These are phyloP conservation scores for Adelosebastes latens DNA, from an alignment of 2,797 vertebrate species.

Conservation along the genomic window DNA sequence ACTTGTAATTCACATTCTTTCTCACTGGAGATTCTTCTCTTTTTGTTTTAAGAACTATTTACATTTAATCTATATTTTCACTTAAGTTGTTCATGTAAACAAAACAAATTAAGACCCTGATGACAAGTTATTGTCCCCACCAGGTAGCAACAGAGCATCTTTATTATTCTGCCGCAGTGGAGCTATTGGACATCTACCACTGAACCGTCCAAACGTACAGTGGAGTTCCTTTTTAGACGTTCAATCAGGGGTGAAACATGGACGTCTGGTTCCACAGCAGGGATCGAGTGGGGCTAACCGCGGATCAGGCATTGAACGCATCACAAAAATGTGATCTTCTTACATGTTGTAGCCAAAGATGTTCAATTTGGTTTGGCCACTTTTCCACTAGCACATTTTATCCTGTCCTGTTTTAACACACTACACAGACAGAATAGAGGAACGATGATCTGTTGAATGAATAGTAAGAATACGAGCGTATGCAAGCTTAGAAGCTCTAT, in stretches of 20 bases:
- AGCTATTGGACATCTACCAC: slow-evolving; percentile 36
- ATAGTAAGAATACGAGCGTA: neutral
- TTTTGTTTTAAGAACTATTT: slow-evolving; percentile 48
- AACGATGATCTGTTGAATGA: neutral
- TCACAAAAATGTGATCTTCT: neutral
- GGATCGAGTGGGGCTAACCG: neutral
- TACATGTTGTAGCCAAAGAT: neutral
- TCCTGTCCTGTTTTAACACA: neutral
- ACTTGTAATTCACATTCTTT: slow-evolving; percentile 36
- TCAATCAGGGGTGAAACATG: slow-evolving; percentile 30
- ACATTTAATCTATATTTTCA: slow-evolving; percentile 37
- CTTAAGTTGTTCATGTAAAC: slow-evolving; percentile 77
- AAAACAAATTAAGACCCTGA: slow-evolving; percentile 76
- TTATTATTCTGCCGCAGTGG: slow-evolving; percentile 78
- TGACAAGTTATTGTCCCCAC: slow-evolving; percentile 29
- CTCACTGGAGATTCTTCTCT: slow-evolving; percentile 55
- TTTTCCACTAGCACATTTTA: slow-evolving; percentile 29
- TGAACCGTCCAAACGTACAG: slow-evolving; percentile 80
- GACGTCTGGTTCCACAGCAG: slow-evolving; percentile 41
- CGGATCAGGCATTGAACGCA: neutral
- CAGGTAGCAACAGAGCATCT: slow-evolving; percentile 23
- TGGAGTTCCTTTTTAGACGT: slow-evolving; percentile 62
- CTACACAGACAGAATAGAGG: neutral
- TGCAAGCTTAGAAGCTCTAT: neutral
- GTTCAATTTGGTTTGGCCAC: neutral